These are phyloP conservation scores for Alviniconcha marisindica DNA, from an alignment of 1,140 invertebrate species.

Conservation along the genomic window DNA sequence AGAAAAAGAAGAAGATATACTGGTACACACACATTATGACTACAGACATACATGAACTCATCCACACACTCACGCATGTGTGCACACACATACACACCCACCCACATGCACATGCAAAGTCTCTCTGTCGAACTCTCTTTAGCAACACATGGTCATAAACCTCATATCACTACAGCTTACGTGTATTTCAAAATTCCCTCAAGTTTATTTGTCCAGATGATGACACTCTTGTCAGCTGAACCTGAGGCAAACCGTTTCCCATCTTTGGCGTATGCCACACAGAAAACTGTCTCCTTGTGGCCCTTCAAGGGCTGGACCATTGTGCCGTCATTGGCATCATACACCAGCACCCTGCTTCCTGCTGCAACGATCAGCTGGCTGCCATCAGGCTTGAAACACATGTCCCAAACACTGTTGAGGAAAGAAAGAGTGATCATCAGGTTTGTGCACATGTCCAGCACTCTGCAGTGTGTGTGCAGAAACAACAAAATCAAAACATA, in stretches of 20 bases:
- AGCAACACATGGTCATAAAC: too few relatives aligned
- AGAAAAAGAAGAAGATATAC: too few relatives aligned
- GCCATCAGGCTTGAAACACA: conserved; percentile 97
- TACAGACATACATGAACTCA: too few relatives aligned
- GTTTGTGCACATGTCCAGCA: too few relatives aligned
- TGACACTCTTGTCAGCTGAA: conserved; percentile 97
- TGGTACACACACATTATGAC: too few relatives aligned
- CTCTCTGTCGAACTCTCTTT: too few relatives aligned
- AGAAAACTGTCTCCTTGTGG: conserved; percentile 96
- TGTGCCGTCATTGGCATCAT: conserved; percentile 93
- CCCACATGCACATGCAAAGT: too few relatives aligned
- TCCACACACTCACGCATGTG: too few relatives aligned
- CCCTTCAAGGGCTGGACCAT: conserved; percentile 89
- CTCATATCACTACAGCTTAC: conserved; percentile 83
- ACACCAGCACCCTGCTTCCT: conserved; percentile 94
- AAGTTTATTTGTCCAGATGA: conserved; percentile 98
- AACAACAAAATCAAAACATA: too few relatives aligned
- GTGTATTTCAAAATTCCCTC: conserved; percentile 98
- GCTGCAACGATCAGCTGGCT: conserved; percentile 95
- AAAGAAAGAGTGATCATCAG: conserved; percentile 72
- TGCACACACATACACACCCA: too few relatives aligned
- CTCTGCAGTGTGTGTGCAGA: too few relatives aligned
- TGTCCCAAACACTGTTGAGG: conserved; percentile 95
- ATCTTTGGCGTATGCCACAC: conserved; percentile 94
- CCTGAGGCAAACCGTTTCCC: conserved; percentile 98